Base-by-base conservation (phyloP, 2,888 invertebrate species). In the Carpatolechia fugitivella region DNA sequence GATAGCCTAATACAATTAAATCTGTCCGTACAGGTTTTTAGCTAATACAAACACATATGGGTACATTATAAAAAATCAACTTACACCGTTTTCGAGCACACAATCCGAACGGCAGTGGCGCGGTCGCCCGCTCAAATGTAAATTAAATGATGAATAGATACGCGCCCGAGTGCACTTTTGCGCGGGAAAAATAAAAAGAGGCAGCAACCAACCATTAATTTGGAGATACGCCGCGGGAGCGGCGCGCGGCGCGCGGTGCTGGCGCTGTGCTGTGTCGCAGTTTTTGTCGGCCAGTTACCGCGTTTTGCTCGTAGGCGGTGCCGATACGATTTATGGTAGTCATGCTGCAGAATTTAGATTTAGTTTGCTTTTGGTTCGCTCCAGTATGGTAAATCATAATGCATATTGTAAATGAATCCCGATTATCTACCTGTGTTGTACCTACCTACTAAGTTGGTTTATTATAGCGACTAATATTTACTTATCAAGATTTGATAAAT, bases 101-200 rank as follows among this genome's bases (percentile, higher is more conserved):
- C 40, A 20, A 41, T 8, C 31, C 13, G 38, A 38, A 30, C 47
- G n/a, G 16, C 29, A 35, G 49, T 20, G 64, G 64, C 62, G 71
- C 72, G 68, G 70, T 71, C 70, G 76, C 69, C 74, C 73, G 77
- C 76, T 77, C 77, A 82, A 83, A 85, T 84, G 85, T 85, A 84
- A 86, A 87, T 86, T 85, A 85, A 87, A 86, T 84, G 86, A 85
- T 85, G 84, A 80, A 86, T 85, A 82, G 84, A 82, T 81, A 78
- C 73, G 68, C 79, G 79, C 72, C 60, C 75, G 80, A 78, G 74
- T 76, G 81, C 80, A 76, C 78, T 76, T 73, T 71, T 73, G 71
- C 69, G 70, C 68, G 60, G 13, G 14, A 24, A 24, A 35, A 35
- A 48, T 35, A 29, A 24, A 52, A 52, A 52, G 41, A 52, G 41